Conservation (phyloP, 2,888 invertebrate species). For the Polydrusus cervinus region DNA sequence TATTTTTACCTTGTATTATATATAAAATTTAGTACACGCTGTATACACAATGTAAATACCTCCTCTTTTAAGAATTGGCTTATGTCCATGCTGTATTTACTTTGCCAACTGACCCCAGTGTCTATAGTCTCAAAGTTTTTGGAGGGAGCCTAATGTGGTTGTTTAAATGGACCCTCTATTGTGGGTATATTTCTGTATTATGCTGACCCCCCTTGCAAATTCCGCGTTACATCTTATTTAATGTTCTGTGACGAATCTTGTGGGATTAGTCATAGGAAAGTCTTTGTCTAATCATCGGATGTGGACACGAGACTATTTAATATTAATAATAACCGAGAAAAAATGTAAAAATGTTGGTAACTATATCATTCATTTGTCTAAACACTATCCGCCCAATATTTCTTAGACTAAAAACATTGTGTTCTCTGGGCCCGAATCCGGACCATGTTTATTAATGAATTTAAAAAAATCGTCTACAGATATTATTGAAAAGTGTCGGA, state of each 20-base stretch:
- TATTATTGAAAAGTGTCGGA: too few species aligned
- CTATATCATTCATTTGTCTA: too few species aligned
- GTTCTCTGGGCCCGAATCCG: too few species aligned
- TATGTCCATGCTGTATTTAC: conserved; percentile 21
- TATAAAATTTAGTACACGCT: too few species aligned
- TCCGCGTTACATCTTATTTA: conserved; percentile 21
- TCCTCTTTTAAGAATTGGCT: background rate
- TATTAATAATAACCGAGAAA: too few species aligned
- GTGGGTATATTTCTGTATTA: background rate
- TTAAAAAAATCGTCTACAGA: too few species aligned
- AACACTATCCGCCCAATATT: too few species aligned
- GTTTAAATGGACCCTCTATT: conserved; percentile 28
- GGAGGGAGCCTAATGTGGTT: conserved; percentile 33
- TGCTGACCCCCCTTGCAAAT: background rate
- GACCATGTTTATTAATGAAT: too few species aligned
- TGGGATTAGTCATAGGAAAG: conserved; percentile 15
- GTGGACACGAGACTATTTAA: too few species aligned
- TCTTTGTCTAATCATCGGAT: background rate
- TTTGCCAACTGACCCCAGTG: conserved; percentile 17
- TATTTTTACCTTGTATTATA: too few species aligned
- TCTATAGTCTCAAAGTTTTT: background rate
- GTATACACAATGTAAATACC: background rate
- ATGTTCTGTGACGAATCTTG: conserved; percentile 22
- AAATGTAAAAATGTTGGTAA: too few species aligned
- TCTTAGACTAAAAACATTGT: too few species aligned